phyloP scores from a whole-genome alignment of 2,797 vertebrate species.

The Taenioides sp. region DNA sequence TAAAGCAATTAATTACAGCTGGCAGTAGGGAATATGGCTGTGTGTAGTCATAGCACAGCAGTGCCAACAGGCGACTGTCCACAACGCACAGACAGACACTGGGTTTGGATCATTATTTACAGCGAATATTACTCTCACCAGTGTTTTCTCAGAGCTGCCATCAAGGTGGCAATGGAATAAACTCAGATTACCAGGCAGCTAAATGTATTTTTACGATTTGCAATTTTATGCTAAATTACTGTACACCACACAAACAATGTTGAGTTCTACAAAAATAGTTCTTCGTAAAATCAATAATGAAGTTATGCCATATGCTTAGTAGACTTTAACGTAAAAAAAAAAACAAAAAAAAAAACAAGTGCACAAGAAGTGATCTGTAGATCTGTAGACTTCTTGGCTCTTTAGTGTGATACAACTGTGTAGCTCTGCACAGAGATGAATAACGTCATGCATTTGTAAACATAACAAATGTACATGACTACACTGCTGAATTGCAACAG shows the following conservation, averaged over 20 bases:
- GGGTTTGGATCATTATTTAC: constrained; percentile 63
- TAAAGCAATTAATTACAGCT: constrained; percentile 95
- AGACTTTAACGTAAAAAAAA: too few species aligned
- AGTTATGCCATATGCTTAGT: not conserved
- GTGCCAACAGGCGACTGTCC: constrained; percentile 80
- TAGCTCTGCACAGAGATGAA: too few species aligned
- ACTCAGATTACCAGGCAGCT: constrained; percentile 8
- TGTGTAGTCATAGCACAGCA: constrained; percentile 80
- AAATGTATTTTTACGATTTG: constrained; percentile 10
- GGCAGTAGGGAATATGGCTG: constrained; percentile 86
- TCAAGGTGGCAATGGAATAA: constrained; percentile 41
- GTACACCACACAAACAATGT: too few species aligned
- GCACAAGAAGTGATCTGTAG: not conserved
- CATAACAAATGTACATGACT: too few species aligned
- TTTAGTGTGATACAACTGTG: not conserved
- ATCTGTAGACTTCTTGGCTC: not conserved
- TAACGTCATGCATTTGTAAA: too few species aligned
- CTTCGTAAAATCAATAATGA: not conserved
- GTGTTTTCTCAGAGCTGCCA: constrained; percentile 50
- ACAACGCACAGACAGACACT: constrained; percentile 70
- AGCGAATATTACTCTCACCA: constrained; percentile 71
- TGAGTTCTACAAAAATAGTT: not conserved
- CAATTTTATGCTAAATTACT: too few species aligned
- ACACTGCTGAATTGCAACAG: too few species aligned
- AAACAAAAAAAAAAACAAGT: not conserved